Conservation (phyloP, 2,888 invertebrate genomes). For the Mycalesis mineus region DNA sequence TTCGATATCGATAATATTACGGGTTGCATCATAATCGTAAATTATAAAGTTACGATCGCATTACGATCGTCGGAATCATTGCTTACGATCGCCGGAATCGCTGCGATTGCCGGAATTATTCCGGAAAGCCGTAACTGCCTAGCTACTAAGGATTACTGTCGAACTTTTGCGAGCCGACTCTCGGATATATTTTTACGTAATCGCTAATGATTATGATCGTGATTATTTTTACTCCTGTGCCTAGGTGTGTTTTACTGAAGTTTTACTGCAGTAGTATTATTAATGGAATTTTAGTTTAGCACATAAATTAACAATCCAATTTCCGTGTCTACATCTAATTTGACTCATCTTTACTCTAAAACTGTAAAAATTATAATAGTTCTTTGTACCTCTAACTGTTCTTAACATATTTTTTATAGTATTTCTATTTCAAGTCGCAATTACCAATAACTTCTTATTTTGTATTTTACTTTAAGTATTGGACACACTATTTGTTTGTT, state of each 20-base stretch:
- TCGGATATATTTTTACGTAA: neutral
- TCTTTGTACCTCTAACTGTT: no score
- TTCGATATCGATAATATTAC: slow-evolving; percentile 41
- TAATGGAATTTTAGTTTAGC: no score
- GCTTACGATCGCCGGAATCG: slow-evolving; percentile 21
- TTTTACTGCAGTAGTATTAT: no score
- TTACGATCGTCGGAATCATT: slow-evolving; percentile 11
- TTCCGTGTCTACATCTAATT: no score
- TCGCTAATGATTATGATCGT: neutral
- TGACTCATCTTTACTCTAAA: no score
- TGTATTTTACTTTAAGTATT: no score
- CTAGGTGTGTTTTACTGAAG: neutral
- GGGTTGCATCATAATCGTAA: slow-evolving; percentile 58
- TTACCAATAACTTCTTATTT: no score
- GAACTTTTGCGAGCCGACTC: slow-evolving; percentile 5
- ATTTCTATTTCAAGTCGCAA: no score
- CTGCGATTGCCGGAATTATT: slow-evolving; percentile 15
- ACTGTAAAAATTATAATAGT: no score
- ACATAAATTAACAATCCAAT: no score
- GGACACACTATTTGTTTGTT: no score
- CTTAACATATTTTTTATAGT: no score
- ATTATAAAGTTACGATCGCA: slow-evolving; percentile 49
- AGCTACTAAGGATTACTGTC: slow-evolving; percentile 9
- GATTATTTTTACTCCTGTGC: neutral
- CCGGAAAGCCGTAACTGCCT: slow-evolving; percentile 9